Evolutionary conservation across 2,888 invertebrate genomes (phyloP), one percentile per base, ranked within the genome.

Genomic region (Chrysotoxum bicinctum): DNA sequence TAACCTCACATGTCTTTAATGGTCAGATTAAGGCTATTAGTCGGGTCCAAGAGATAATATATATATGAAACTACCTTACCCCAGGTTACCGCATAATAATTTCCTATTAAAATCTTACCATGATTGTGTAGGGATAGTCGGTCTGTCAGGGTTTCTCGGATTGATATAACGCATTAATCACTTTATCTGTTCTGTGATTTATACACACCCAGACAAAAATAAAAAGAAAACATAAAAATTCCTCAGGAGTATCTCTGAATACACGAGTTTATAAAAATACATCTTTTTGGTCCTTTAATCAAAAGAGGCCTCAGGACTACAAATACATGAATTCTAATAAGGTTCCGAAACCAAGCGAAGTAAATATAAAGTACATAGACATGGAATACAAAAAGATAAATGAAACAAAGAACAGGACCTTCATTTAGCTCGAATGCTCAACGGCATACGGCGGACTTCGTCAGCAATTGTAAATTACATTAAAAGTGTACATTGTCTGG

Each of bases 311-410:
- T 50, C 35, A 76, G 72, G 60, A 60, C 66, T 45, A 62, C 52
- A 66, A 72, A 82, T 82, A 82, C 8, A 26, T 26, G n/a, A 73
- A 72, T 66, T 77, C 77, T 77, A 73, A 82, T 82, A 77, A 73
- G 73, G 73, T 73, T 73, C 62, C 14, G 8, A 66, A 76, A 43
- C 40, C 23, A 52, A 37, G 60, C 30, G 37, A 60, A 45, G 56
- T 74, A 43, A 74, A 48, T 60, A 23, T 5, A 6, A 5, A 6
- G 26, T n/a, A 50, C 23, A 0, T n/a, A 50, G n/a, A n/a, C 8
- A 1, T 8, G 5, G 35, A 26, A 80, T 12, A 5, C 14, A 43
- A 32, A 23, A 30, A 52, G 30, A 50, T 12, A 16, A 26, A 43
- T 43, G 21, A 64, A 45, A 68, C 75, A 77, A 54, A 75, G 37